Percentiles rank a stretch among this genome's conserved stretches.
Evolutionary conservation across 2,888 invertebrate species (phyloP).

Genomic region (Drosophila greeni): DNA sequence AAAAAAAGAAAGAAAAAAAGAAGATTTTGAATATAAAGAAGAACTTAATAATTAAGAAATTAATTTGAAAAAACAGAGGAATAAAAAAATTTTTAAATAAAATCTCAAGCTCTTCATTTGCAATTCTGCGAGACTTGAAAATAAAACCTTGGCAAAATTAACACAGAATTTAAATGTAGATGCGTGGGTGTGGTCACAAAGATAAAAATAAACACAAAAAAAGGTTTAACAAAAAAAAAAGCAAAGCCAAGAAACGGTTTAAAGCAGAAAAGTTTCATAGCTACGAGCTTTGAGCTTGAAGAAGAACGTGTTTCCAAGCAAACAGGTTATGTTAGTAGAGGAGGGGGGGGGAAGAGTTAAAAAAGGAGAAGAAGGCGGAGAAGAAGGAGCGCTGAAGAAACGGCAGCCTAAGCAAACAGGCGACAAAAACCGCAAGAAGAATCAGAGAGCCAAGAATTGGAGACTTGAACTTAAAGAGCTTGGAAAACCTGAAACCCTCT

Average conservation of each 20-base stretch:
- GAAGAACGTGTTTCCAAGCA: constrained; percentile 18
- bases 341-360: background rate
- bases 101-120: fast-evolving
- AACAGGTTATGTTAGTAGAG: constrained; percentile 49
- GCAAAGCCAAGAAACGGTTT: constrained; percentile 15
- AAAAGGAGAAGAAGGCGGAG: background rate
- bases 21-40: background rate
- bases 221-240: background rate
- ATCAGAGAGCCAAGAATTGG: constrained; percentile 20
- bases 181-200: constrained; percentile 6
- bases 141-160: background rate
- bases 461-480: constrained; percentile 16
- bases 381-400: constrained; percentile 22
- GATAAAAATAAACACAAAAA: background rate
- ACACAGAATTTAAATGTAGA: background rate
- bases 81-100: background rate
- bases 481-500: constrained; percentile 7
- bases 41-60: background rate
- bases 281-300: constrained; percentile 6
- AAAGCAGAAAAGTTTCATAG: constrained; percentile 5
- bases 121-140: too few relatives aligned
- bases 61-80: background rate
- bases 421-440: constrained; percentile 36
- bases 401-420: constrained; percentile 64
- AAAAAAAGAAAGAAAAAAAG: background rate